Conservation (phyloP, 1,140 invertebrate species). For the Drosophila watanabei region DNA sequence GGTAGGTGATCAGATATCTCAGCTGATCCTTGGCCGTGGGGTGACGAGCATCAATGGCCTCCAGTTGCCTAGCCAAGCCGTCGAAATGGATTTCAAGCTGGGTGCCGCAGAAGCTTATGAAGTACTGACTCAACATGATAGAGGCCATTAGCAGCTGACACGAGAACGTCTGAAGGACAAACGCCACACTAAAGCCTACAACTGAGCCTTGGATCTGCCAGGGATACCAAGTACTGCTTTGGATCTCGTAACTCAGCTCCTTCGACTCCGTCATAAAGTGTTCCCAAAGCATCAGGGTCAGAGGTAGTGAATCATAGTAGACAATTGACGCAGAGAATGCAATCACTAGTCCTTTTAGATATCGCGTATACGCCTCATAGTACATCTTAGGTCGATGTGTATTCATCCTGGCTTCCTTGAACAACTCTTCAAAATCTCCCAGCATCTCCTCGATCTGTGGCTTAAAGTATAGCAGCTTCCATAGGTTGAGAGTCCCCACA, state of each 20-base stretch:
- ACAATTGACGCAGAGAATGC: slow-evolving; percentile 33
- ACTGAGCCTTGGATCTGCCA: slow-evolving; percentile 44
- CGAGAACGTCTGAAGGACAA: slow-evolving; percentile 41
- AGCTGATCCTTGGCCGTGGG: slow-evolving; percentile 48
- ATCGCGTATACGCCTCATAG: slow-evolving; percentile 29
- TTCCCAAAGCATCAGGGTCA: slow-evolving; percentile 52
- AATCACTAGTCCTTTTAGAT: slow-evolving; percentile 34
- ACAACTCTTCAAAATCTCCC: slow-evolving; percentile 54
- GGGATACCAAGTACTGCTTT: slow-evolving; percentile 76
- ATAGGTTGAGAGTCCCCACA: slow-evolving; percentile 55
- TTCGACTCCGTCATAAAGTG: slow-evolving; percentile 6
- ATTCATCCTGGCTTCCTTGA: not conserved
- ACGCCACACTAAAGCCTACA: not conserved
- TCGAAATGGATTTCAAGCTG: slow-evolving; percentile 74
- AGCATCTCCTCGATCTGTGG: slow-evolving; percentile 43
- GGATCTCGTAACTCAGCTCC: slow-evolving; percentile 45
- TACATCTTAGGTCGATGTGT: slow-evolving; percentile 52
- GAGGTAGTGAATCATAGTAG: slow-evolving; percentile 61
- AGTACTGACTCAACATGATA: slow-evolving; percentile 61
- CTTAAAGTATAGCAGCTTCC: slow-evolving; percentile 42
- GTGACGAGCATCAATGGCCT: slow-evolving; percentile 45
- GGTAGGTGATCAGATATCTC: slow-evolving; percentile 54
- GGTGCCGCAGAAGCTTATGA: slow-evolving; percentile 65
- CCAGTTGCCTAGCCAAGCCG: slow-evolving; percentile 46
- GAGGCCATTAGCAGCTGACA: slow-evolving; percentile 42